These are phyloP conservation scores for Lumbricus terrestris DNA, from an alignment of 2,888 invertebrate species.

Conservation along the genomic window DNA sequence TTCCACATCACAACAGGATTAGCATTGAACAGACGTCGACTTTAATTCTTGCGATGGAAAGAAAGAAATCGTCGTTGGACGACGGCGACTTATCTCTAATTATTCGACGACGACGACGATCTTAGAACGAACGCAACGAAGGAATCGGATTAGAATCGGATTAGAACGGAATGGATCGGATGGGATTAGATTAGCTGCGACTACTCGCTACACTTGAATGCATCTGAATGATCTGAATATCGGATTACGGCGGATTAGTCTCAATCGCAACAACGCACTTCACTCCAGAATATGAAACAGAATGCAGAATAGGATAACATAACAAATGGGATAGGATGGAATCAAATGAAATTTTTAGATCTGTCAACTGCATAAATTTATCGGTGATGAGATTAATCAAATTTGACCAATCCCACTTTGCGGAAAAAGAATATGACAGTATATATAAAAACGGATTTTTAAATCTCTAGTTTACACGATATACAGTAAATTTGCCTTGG, in stretches of 20 bases:
- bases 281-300: too few species aligned
- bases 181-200: background rate
- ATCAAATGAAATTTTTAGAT: too few species aligned
- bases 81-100: background rate
- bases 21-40: background rate
- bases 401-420: background rate
- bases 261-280: background rate
- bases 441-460: background rate
- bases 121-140: background rate
- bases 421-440: background rate
- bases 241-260: background rate
- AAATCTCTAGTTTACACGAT: background rate
- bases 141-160: background rate
- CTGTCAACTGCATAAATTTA: background rate
- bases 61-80: background rate
- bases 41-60: background rate
- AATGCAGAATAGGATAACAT: too few species aligned
- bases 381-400: background rate
- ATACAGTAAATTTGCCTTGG: too few species aligned
- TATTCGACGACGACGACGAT: background rate
- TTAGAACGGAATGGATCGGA: too few species aligned
- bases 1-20: background rate
- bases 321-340: too few species aligned
- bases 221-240: background rate
- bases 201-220: background rate